phyloP scores from a whole-genome alignment of 2,888 invertebrate genomes.

The Unio delphinus region DNA sequence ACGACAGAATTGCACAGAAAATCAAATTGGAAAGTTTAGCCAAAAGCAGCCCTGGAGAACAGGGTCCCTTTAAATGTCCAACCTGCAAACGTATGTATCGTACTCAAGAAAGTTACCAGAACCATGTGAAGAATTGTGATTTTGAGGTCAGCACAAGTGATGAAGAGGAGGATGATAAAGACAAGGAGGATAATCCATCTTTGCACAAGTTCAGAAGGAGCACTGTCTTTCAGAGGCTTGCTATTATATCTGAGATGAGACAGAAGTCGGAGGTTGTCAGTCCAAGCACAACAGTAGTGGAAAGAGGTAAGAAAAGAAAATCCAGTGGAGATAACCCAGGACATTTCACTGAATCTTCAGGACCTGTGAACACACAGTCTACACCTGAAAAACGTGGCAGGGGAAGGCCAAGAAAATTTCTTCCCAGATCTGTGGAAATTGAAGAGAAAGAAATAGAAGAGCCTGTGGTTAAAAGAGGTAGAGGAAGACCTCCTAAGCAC shows the following conservation, averaged over 20 bases:
- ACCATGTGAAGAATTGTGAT: slow-evolving; percentile 68
- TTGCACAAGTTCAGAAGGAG: slow-evolving; percentile 24
- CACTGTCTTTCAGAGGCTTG: slow-evolving; percentile 36
- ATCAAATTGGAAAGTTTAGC: slow-evolving; percentile 70
- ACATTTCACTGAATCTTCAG: neutral
- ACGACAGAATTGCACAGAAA: slow-evolving; percentile 74
- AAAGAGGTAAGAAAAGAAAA: slow-evolving; percentile 1
- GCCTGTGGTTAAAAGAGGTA: slow-evolving; percentile 5
- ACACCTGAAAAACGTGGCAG: slow-evolving; percentile 17
- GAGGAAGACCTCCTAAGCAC: slow-evolving; percentile 22
- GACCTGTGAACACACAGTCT: no score
- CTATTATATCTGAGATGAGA: slow-evolving; percentile 36
- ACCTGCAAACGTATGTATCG: slow-evolving; percentile 82
- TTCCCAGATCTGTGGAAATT: neutral
- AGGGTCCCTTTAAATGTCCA: slow-evolving; percentile 84
- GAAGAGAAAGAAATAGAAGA: slow-evolving; percentile 2
- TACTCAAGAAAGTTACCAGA: slow-evolving; percentile 69
- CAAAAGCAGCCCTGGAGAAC: slow-evolving; percentile 62
- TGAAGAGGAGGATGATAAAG: slow-evolving; percentile 61
- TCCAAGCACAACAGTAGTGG: neutral
- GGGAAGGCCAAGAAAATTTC: slow-evolving; percentile 20
- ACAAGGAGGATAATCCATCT: slow-evolving; percentile 10
- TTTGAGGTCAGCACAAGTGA: slow-evolving; percentile 71
- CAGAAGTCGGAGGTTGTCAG: slow-evolving; percentile 18
- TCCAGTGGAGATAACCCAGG: slow-evolving; percentile 1